Evolutionary conservation across 2,888 invertebrate species (phyloP), one percentile per base, ranked within the genome.

Genomic region (Nineta flava): DNA sequence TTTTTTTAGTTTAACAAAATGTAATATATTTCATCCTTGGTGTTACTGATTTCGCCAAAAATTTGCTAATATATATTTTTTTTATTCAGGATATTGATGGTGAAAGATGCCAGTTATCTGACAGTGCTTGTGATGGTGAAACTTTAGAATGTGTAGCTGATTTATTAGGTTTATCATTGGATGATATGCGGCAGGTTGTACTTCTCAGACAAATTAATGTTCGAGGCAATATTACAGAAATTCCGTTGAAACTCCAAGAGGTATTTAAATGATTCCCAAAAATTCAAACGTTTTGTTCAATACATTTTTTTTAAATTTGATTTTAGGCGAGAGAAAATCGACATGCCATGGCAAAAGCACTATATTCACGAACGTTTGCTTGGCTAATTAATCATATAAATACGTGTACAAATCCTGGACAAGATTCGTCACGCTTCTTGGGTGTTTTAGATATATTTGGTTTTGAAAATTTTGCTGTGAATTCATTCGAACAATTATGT

Each of bases 331-430:
- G 81, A 41, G 92, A 93, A 67, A 92, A 92, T 65, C 76, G 92
- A 4, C 90, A 93, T 71, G 88, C 92, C 1, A 92, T 92, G 92
- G 85, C 92, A 0, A 90, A 91, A 61, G 91, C 91, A 0, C 69
- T 93, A 0, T 93, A 93, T 67, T 83, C 91, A 1, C 74, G 90
- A 53, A 87, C 88, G 3, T 93, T 93, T 69, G 87, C 87, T 9
- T 93, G 92, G 92, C 75, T 93, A 16, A 88, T 93, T 13, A 83
- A 86, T 50, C 90, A 91, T 69, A 92, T 93, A 51, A 93, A 93
- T 70, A 86, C 82, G 51, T 91, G 91, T 59, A 90, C 88, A 41
- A 87, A 90, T 66, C 91, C 91, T 0, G 91, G 88, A 9, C 81
- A 85, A 55, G 86, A 88, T 60, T 81, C 82, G 10, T 72, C 79